Percentiles rank a stretch among this genome's conserved stretches.
Evolutionary conservation across 2,113 vertebrate genomes (phyloP).

Genomic region (Pipra filicauda): DNA sequence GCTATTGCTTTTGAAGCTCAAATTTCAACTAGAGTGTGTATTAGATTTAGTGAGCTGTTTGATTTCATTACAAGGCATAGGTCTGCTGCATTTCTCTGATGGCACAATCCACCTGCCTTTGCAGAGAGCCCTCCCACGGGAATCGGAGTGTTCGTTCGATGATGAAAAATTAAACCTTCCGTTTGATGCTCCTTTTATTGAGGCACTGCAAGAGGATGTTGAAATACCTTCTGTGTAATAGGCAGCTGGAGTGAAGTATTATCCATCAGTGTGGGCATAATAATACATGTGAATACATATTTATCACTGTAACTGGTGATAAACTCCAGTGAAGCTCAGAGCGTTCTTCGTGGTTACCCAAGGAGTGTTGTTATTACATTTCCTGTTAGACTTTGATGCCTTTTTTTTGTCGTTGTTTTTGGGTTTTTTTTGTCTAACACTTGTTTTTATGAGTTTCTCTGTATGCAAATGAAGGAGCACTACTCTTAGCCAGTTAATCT

Average conservation of each 20-base stretch:
- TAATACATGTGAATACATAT: conserved; percentile 33
- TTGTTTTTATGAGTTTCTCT: neutral
- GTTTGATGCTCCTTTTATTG: conserved; percentile 26
- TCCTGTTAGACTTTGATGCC: neutral
- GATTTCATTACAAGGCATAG: conserved; percentile 34
- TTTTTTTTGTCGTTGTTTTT: neutral
- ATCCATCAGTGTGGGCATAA: neutral
- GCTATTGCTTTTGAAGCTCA: conserved; percentile 35
- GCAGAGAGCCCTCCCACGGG: neutral
- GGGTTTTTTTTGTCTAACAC: neutral
- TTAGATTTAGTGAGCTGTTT: conserved; percentile 49
- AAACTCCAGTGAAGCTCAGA: neutral
- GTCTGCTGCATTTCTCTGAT: neutral
- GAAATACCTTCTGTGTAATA: neutral
- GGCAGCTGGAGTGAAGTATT: neutral
- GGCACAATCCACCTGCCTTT: conserved; percentile 31
- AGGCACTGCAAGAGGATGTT: neutral
- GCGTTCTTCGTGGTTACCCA: neutral
- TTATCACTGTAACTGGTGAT: neutral
- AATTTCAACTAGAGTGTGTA: neutral
- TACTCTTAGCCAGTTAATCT: neutral
- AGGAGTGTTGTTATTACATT: neutral
- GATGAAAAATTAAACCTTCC: conserved; percentile 60
- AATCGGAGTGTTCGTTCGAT: neutral
- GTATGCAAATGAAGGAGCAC: neutral